A percentile compares a stretch with the other conserved stretches of the same genome.
Conservation (phyloP, 2,113 vertebrate genomes). For the Rhipidura dahli region DNA sequence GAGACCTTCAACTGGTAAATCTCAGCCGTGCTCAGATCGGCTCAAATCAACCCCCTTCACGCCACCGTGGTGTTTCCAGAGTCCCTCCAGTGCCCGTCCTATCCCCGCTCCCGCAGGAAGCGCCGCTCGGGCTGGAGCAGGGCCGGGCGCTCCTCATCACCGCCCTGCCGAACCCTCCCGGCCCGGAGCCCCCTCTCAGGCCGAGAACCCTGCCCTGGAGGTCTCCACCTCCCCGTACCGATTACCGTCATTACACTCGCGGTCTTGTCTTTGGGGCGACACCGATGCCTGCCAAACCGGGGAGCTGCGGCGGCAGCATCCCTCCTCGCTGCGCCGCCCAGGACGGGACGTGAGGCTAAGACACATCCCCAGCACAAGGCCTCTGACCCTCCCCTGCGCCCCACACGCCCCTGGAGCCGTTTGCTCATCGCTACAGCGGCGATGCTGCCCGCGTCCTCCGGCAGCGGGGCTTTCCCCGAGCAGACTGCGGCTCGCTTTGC, state of each 20-base stretch:
- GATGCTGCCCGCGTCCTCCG: background rate
- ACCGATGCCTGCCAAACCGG: background rate
- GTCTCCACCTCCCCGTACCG: no score
- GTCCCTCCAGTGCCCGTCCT: rapidly evolving
- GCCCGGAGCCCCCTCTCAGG: background rate
- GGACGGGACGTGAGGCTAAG: background rate
- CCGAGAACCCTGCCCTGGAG: background rate
- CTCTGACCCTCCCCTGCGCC: background rate
- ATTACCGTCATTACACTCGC: background rate
- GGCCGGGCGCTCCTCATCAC: background rate
- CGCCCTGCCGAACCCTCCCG: background rate
- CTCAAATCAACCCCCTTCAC: rapidly evolving
- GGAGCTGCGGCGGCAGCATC: background rate
- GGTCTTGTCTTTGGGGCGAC: background rate
- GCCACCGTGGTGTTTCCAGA: background rate
- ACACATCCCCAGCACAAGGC: background rate
- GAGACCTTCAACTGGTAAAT: background rate
- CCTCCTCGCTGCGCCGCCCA: background rate
- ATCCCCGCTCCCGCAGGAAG: background rate
- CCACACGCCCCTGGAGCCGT: background rate
- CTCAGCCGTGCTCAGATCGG: background rate
- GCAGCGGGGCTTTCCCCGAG: background rate
- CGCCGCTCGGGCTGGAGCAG: background rate
- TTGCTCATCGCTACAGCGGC: background rate
- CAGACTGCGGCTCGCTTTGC: background rate